Evolutionary conservation across 2,888 invertebrate genomes (phyloP).

Genomic region (Omphaloscelis lunosa): DNA sequence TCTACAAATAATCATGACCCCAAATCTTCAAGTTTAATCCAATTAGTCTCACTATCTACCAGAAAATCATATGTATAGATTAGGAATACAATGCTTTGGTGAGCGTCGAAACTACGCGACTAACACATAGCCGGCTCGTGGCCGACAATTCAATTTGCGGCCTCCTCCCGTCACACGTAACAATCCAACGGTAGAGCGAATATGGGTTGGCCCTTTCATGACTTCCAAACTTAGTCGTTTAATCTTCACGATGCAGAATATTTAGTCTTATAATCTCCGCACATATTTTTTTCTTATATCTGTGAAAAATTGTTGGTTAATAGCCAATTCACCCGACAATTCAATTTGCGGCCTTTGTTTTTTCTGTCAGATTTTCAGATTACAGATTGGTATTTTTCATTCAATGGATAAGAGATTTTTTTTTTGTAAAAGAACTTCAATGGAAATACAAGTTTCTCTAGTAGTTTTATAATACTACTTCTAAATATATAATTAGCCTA

Average conservation of each 20-base stretch:
- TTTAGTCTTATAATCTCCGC: background rate
- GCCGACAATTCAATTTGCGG: constrained; percentile 73
- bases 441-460: too few relatives aligned
- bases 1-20: too few relatives aligned
- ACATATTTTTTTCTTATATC: background rate
- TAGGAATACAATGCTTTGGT: constrained; percentile 32
- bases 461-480: too few relatives aligned
- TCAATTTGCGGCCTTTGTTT: background rate
- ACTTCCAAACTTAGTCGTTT: constrained; percentile 40
- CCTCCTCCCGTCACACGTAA: constrained; percentile 61
- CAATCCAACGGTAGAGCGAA: constrained; percentile 47
- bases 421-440: too few relatives aligned
- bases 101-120: constrained; percentile 31
- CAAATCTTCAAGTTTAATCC: background rate
- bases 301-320: background rate
- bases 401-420: too few relatives aligned
- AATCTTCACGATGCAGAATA: background rate
- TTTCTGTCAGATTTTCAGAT: too few relatives aligned
- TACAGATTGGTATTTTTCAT: too few relatives aligned
- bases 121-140: constrained; percentile 33
- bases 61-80: constrained; percentile 26
- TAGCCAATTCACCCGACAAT: background rate
- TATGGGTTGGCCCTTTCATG: constrained; percentile 28
- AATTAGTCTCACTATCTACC: background rate
- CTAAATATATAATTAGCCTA: too few relatives aligned